Evolutionary conservation across 2,888 invertebrate species (phyloP).

Genomic region (Bembecia ichneumoniformis): DNA sequence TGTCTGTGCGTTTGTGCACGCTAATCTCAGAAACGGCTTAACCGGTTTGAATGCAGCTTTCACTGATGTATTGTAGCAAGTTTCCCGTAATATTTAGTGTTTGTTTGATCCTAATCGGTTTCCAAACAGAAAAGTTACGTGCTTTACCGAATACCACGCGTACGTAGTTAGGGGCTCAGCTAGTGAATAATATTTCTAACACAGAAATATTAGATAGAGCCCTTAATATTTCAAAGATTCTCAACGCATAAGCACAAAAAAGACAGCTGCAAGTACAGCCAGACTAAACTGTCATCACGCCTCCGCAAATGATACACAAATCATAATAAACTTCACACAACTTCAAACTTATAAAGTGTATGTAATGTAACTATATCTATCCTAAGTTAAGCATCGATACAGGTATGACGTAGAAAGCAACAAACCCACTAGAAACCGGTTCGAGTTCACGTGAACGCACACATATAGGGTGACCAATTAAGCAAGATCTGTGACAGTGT

Average conservation of each 20-base stretch:
- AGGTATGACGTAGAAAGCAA: slow-evolving; percentile 58
- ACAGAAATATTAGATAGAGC: no score
- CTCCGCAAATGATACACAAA: slow-evolving; percentile 55
- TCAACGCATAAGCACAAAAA: slow-evolving; percentile 35
- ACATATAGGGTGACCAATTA: slow-evolving; percentile 59
- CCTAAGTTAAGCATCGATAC: slow-evolving; percentile 45
- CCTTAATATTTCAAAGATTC: slow-evolving; percentile 16
- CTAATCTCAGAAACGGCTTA: no score
- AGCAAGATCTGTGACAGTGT: slow-evolving; percentile 52
- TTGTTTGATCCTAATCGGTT: no score
- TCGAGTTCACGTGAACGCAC: slow-evolving; percentile 55
- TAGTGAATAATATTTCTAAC: no score
- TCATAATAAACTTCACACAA: slow-evolving; percentile 57
- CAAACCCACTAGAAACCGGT: slow-evolving; percentile 58
- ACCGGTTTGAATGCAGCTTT: no score
- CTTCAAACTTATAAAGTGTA: slow-evolving; percentile 46
- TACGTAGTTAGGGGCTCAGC: no score
- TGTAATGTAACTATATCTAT: slow-evolving; percentile 37
- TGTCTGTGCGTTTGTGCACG: no score
- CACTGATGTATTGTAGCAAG: no score
- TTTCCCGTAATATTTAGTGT: no score
- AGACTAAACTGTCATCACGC: slow-evolving; percentile 31
- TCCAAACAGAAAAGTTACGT: no score
- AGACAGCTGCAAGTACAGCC: slow-evolving; percentile 33
- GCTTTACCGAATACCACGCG: no score